These are phyloP conservation scores for Lampris megalopsis DNA, from an alignment of 2,113 vertebrate species.

Conservation along the genomic window DNA sequence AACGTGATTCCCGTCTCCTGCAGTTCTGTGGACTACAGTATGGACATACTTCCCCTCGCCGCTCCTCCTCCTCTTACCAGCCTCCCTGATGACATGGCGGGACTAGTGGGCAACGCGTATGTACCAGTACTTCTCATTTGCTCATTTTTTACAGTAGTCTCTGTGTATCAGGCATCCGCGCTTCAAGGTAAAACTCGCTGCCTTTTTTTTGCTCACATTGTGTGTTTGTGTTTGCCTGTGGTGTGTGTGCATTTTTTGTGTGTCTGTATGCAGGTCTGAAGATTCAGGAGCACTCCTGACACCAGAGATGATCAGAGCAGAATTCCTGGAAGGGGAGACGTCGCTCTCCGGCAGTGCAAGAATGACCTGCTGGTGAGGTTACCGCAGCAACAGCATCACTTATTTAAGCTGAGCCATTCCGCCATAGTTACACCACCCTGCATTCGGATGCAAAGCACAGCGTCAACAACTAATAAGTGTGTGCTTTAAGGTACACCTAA, in stretches of 20 bases:
- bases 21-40: slow-evolving; percentile 60
- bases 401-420: too few species aligned
- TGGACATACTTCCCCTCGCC: slow-evolving; percentile 55
- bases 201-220: background rate
- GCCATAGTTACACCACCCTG: too few species aligned
- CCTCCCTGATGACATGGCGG: slow-evolving; percentile 39
- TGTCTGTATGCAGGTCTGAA: slow-evolving; percentile 54
- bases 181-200: background rate
- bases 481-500: too few species aligned
- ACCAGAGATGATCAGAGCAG: slow-evolving; percentile 87
- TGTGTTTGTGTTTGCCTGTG: background rate
- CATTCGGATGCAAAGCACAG: too few species aligned
- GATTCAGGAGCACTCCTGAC: slow-evolving; percentile 76
- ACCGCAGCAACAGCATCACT: slow-evolving; percentile 14
- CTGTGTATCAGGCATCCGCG: background rate
- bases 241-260: too few species aligned
- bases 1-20: slow-evolving; percentile 31
- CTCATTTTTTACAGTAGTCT: background rate
- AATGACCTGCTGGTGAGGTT: background rate
- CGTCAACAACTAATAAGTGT: too few species aligned
- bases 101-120: slow-evolving; percentile 56
- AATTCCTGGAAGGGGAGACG: slow-evolving; percentile 77
- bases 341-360: slow-evolving; percentile 29
- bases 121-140: slow-evolving; percentile 8
- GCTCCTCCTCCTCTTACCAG: slow-evolving; percentile 41